Evolutionary conservation across 2,797 vertebrate genomes (phyloP).

Genomic region (Lacerta viridis): DNA sequence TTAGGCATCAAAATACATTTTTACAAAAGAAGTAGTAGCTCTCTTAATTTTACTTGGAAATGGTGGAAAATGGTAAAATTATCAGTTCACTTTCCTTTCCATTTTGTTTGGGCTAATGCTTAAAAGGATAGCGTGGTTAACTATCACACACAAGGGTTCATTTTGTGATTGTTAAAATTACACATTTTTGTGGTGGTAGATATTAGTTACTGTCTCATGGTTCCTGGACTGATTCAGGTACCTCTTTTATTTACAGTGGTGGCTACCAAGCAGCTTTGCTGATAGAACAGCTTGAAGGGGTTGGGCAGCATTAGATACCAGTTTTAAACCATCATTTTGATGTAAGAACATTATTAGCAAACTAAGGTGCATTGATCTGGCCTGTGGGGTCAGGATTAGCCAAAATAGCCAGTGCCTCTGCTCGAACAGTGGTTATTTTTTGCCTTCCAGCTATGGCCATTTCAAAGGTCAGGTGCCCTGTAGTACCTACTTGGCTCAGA

Average conservation of each 20-base stretch:
- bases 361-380: conserved; percentile 93
- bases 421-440: conserved; percentile 78
- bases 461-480: conserved; percentile 88
- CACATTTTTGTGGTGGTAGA: conserved; percentile 74
- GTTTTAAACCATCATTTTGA: conserved; percentile 89
- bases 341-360: conserved; percentile 95
- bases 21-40: conserved; percentile 63
- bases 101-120: conserved; percentile 53
- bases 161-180: conserved; percentile 75
- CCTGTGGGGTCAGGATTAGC: conserved; percentile 89
- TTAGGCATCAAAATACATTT: conserved; percentile 56
- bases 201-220: conserved; percentile 75
- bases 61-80: conserved; percentile 61
- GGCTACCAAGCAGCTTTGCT: conserved; percentile 66
- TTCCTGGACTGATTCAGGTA: conserved; percentile 64
- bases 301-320: conserved; percentile 75
- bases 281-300: conserved; percentile 67
- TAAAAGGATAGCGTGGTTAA: conserved; percentile 50
- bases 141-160: conserved; percentile 61
- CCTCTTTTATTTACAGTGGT: conserved; percentile 75
- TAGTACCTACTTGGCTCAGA: conserved; percentile 85
- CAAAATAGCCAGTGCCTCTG: conserved; percentile 79
- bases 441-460: conserved; percentile 83
- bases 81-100: conserved; percentile 60
- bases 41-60: conserved; percentile 61